A percentile compares a stretch with the other conserved stretches of the same genome.
Conservation (phyloP, 1,140 invertebrate genomes). For the Goniozus legneri region DNA sequence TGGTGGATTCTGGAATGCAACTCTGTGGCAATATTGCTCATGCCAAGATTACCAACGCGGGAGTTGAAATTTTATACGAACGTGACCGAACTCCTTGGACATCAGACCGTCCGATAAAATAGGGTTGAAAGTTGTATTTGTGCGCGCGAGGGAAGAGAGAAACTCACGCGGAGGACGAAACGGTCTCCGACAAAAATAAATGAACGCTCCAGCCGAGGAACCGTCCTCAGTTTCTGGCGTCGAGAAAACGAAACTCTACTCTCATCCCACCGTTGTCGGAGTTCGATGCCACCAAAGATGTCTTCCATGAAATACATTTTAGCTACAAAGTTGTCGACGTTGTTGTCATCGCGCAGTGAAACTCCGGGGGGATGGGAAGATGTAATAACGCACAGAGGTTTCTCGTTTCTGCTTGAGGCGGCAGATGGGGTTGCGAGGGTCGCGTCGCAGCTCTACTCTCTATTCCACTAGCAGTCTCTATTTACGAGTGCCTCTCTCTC, state of each 20-base stretch:
- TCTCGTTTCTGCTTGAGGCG: constrained; percentile 9
- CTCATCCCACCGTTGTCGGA: constrained; percentile 12
- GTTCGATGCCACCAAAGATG: constrained; percentile 30
- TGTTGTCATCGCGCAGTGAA: constrained; percentile 9
- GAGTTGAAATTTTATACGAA: constrained; percentile 17
- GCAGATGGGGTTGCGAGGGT: constrained; percentile 15
- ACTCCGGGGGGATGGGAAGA: background rate
- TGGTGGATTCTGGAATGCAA: too few species aligned
- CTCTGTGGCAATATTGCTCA: too few species aligned
- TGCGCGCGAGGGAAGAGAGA: background rate
- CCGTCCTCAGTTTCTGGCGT: background rate
- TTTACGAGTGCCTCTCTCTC: constrained; percentile 7
- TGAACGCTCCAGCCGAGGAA: constrained; percentile 24
- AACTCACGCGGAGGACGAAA: constrained; percentile 3
- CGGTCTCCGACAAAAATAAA: constrained; percentile 40
- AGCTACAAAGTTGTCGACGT: constrained; percentile 20
- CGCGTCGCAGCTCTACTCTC: constrained; percentile 5
- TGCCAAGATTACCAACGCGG: too few species aligned
- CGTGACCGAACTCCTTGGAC: background rate
- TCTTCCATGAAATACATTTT: constrained; percentile 33
- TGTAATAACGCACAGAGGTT: background rate
- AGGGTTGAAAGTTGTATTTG: background rate
- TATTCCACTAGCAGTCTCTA: constrained; percentile 11
- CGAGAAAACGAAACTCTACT: background rate
- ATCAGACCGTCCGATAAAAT: background rate